Evolutionary conservation across 2,797 vertebrate genomes (phyloP), one percentile per base, ranked within the genome.

Genomic region (Rhinatrema bivittatum): DNA sequence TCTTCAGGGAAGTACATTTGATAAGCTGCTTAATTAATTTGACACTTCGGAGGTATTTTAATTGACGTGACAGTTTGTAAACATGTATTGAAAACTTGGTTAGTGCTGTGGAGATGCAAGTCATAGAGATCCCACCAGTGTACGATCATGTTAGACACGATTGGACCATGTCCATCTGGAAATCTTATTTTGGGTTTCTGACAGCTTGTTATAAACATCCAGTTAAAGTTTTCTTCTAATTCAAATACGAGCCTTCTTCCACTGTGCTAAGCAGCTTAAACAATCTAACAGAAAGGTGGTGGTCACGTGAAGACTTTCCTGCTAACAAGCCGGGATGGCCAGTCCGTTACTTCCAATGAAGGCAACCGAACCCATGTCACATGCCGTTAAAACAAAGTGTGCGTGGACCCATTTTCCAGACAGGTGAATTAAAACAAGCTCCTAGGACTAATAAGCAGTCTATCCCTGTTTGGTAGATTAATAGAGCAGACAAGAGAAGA

Each of bases 351-450:
- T 61, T 50, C 65, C 13, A 5, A 37, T 63, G 28, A 32, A 59
- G 34, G 43, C 43, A 53, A 24, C 30, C 34, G 7, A 1, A 46
- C 32, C 42, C 31, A 36, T 16, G 35, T 52, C 10, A 1, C 0
- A 20, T 53, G 27, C 49, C 68, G 71, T n/a, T n/a, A n/a, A n/a
- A n/a, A n/a, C n/a, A n/a, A 65, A 70, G 36, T 53, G 50, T 39
- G 50, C 62, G 55, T 6, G 38, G 49, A 72, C 58, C 62, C 76
- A 70, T 62, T 78, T 41, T 70, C 73, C 68, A 76, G 73, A 44
- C 78, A 78, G 74, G 78, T 81, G 79, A 81, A 78, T 53, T 78
- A 74, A 70, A 81, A 74, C 66, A 73, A 72, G 69, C 70, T 76
- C 72, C 27, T 34, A 78, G 73, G 74, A 72, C 74, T 78, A 77